Base-by-base conservation (phyloP, 2,888 invertebrate species). In the Vesta saturnalis region DNA sequence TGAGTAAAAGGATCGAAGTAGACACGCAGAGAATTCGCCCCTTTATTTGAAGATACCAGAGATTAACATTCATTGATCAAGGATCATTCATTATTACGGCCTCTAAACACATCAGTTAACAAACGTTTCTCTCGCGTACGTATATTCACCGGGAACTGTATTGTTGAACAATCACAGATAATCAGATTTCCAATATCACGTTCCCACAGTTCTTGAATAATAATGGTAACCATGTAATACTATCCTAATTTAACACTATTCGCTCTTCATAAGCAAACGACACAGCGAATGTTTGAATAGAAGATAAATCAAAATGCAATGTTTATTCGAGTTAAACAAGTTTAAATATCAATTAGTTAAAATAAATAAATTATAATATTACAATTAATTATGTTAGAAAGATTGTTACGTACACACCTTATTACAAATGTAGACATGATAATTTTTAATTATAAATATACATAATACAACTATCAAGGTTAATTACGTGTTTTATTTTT, bases 91-190 rank as follows among this genome's bases (percentile, higher is more conserved):
- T 46, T 46, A 16, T 56, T 21, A 49, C 14, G 46, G 30, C 35
- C 54, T 39, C 61, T 54, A 62, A 62, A 62, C 62, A 56, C 62
- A 62, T 56, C 46, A 55, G 55, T 46, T 62, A 62, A 46, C 62
- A 62, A 62, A 62, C 62, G 56, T 55, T 62, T 46, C 62, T 22
- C 56, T 62, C 55, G 19, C 62, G 46, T 56, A 62, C 56, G 62
- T 62, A n/a, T n/a, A 62, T 62, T 55, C 62, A 16, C 21, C 14
- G 47, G 55, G 47, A 23, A n/a, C n/a, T 54, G 62, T 62, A 55
- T 62, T 62, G 62, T 62, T 62, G 15, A 62, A 62, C 62, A 62
- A 62, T 62, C 62, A 62, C 62, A 62, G 62, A 62, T 62, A 62
- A 62, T 62, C 62, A 62, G 62, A 62, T 62, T 62, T 62, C 62